Evolutionary conservation across 2,797 vertebrate species (phyloP), one percentile per base, ranked within the genome.

Genomic region (Psittacula echo): DNA sequence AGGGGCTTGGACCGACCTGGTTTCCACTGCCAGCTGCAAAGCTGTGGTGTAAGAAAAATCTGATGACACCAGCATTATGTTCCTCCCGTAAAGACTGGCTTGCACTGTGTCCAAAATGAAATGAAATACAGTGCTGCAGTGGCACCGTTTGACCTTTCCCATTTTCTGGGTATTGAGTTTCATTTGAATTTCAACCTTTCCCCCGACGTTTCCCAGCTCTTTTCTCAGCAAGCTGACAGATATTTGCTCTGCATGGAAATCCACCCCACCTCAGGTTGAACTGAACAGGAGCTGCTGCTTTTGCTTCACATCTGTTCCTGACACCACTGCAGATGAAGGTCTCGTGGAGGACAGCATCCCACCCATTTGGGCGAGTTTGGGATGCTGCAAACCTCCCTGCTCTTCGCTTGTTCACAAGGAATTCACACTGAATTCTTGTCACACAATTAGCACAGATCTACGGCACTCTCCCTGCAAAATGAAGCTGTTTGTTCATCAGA

Each of bases 131-230:
- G 48, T 10, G 23, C 76, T 61, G 76, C 47, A 14, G 60, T 53
- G 71, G 42, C 42, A 65, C 72, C 14, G 23, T 27, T 48, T 70
- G 83, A 73, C 86, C 89, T 77, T 61, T 83, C 77, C 50, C 34
- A 7, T 80, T 94, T 72, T 76, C 83, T 77, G 73, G 50, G n/a
- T 45, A 42, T 76, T 66, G 92, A 77, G 45, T 86, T 95, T 83
- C 75, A 79, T 79, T 87, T 48, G 42, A 67, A 53, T 95, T 75
- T 93, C 77, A 75, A 47, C 89, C 67, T 84, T 85, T 68, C 14
- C 34, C 83, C 64, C 1, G 1, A 20, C 4, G 17, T 56, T 77
- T 45, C 82, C 77, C 82, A 88, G 80, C 71, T 45, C 14, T 27
- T 5, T 50, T 51, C 71, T 41, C 70, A 22, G 50, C 53, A 4